Evolutionary conservation across 2,113 vertebrate genomes (phyloP), one percentile per base, ranked within the genome.

Genomic region (Onychostoma macrolepis): DNA sequence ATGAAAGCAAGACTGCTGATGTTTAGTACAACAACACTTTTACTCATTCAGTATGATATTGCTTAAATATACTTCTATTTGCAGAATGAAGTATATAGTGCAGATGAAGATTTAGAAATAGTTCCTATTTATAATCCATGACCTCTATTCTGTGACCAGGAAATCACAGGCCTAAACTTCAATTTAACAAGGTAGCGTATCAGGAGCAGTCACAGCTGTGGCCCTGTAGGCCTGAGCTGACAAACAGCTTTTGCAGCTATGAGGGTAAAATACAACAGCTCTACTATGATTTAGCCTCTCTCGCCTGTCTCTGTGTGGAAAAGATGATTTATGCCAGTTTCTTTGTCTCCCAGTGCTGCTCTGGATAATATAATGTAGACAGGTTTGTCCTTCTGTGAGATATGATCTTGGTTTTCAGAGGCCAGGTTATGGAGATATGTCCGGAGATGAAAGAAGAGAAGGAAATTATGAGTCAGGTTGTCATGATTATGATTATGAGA

Each of bases 181-280:
- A 67, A 6, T 76, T 41, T 45, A 76, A 12, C 24, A 45, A 76
- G 15, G 21, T n/a, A 45, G 41, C 7, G 12, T 45, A 48, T 26
- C 4, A 30, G 30, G n/a, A 67, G 63, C n/a, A 67, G 63, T 30
- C 63, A 15, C 63, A 67, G 63, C n/a, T 75, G 48, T 78, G 30
- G 56, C 28, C 76, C 77, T 79, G 77, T 19, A 58, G 77, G 77
- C 77, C 53, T 80, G 50, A 36, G 19, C 50, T 61, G 30, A 56
- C 19, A 58, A 36, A 78, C 17, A 56, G 8, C 10, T 15, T 38
- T 38, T 36, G 19, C 21, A 38, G 53, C 21, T 4, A 41, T 26
- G 33, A 38, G 74, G 41, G 74, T 76, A 38, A 58, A 61, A 61
- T 24, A 61, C 21, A 61, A 13, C 19, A 61, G 21, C 48, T 30